A percentile compares a stretch with the other conserved stretches of the same genome.
phyloP scores from a whole-genome alignment of 2,113 vertebrate species.

The Campylomormyrus tamandua region DNA sequence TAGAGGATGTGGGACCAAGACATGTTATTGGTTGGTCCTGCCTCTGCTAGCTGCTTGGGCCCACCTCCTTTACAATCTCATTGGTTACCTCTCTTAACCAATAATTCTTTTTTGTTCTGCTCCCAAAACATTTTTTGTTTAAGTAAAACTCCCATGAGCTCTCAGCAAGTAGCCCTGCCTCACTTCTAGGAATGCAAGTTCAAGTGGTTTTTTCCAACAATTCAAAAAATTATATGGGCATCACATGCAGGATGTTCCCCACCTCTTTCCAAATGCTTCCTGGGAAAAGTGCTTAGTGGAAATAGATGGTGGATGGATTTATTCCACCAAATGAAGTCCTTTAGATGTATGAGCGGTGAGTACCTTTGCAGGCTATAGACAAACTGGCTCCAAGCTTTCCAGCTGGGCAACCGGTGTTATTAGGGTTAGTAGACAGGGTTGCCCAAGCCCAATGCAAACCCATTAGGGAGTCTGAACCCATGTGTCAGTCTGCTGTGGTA shows the following conservation, averaged over 20 bases:
- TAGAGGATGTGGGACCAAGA: too few relatives aligned
- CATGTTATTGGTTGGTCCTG: too few relatives aligned
- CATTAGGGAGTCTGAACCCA: not conserved
- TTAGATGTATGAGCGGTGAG: not conserved
- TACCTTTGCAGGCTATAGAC: not conserved
- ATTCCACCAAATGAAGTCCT: not conserved
- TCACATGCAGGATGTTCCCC: not conserved
- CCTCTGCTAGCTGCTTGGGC: too few relatives aligned
- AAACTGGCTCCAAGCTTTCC: not conserved
- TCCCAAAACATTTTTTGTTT: not conserved
- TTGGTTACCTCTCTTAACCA: not conserved
- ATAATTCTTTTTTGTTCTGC: not conserved
- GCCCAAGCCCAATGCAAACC: not conserved
- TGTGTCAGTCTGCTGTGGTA: not conserved
- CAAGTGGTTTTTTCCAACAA: not conserved
- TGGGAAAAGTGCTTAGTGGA: not conserved
- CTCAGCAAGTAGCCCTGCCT: not conserved
- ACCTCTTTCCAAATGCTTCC: not conserved
- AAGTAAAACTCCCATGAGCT: too few relatives aligned
- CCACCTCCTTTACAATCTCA: not conserved
- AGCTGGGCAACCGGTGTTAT: not conserved
- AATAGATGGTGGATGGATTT: not conserved
- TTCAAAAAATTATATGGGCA: not conserved
- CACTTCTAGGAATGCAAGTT: not conserved
- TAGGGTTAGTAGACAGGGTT: not conserved